phyloP scores from a whole-genome alignment of 2,888 invertebrate species.

The Spilosoma lubricipeda region DNA sequence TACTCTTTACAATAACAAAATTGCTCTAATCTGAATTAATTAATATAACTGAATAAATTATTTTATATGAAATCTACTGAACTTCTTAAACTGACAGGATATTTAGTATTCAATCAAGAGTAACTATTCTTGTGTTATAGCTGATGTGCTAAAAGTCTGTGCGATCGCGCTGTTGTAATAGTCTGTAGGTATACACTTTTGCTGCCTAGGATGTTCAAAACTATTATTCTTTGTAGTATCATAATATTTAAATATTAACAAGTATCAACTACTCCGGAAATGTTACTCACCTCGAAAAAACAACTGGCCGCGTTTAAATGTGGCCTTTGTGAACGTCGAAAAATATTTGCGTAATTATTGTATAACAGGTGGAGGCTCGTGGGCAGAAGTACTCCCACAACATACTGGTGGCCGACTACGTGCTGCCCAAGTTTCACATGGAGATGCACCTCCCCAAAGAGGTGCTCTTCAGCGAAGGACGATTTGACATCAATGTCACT shows the following conservation, averaged over 20 bases:
- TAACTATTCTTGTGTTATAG: no score
- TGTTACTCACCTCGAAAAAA: slow-evolving; percentile 42
- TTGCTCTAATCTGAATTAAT: no score
- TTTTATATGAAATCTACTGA: not conserved
- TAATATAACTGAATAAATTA: no score
- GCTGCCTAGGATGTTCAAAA: not conserved
- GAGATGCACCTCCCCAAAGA: slow-evolving; percentile 93
- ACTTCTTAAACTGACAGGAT: not conserved
- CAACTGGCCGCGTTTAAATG: slow-evolving; percentile 39
- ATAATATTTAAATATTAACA: not conserved
- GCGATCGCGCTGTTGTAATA: no score
- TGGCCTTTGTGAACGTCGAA: slow-evolving; percentile 50
- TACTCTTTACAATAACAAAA: not conserved
- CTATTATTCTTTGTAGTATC: not conserved
- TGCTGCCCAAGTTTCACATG: slow-evolving; percentile 97
- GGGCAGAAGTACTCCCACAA: slow-evolving; percentile 89
- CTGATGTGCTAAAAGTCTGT: not conserved
- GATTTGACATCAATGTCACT: slow-evolving; percentile 91
- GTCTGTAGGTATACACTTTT: no score
- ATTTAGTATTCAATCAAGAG: not conserved
- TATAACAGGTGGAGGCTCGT: slow-evolving; percentile 74
- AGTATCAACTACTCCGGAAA: slow-evolving; percentile 38
- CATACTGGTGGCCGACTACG: slow-evolving; percentile 95
- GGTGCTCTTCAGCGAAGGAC: slow-evolving; percentile 92
- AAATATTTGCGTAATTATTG: slow-evolving; percentile 44